A percentile compares a stretch with the other conserved stretches of the same genome.
These are phyloP conservation scores for Muscicapa adusta DNA, from an alignment of 2,113 vertebrate genomes.

Conservation along the genomic window DNA sequence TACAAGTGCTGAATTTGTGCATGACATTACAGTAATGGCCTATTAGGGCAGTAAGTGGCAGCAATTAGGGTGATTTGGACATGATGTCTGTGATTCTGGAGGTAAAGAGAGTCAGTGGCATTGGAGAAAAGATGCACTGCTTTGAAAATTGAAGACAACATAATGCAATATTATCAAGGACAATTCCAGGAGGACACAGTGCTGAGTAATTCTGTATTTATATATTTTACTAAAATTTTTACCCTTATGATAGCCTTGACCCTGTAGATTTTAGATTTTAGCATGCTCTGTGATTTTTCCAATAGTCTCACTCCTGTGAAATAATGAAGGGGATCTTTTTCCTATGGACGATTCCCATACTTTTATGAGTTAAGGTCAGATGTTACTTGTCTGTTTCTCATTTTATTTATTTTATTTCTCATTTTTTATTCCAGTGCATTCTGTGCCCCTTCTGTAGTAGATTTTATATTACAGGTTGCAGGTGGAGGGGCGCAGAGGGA, in stretches of 20 bases:
- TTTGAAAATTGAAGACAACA: neutral
- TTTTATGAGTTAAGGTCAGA: neutral
- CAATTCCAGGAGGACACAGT: neutral
- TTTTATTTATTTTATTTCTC: neutral
- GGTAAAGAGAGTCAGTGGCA: neutral
- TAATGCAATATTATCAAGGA: neutral
- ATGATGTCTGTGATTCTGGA: neutral
- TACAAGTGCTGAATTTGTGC: neutral
- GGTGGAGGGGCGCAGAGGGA: neutral
- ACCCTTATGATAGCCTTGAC: neutral
- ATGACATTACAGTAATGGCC: neutral
- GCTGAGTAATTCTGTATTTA: neutral
- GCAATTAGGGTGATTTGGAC: neutral
- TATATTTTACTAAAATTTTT: neutral
- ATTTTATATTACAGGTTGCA: neutral
- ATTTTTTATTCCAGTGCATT: neutral
- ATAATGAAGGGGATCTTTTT: neutral
- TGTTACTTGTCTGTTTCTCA: neutral
- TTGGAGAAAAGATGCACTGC: fast-evolving
- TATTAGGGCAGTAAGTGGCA: neutral
- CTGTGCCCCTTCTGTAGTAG: neutral
- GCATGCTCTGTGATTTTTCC: neutral
- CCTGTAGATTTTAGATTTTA: neutral
- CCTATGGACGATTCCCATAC: neutral
- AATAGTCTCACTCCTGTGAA: neutral